phyloP scores from a whole-genome alignment of 1,140 invertebrate genomes.

The Centruroides sculpturatus region DNA sequence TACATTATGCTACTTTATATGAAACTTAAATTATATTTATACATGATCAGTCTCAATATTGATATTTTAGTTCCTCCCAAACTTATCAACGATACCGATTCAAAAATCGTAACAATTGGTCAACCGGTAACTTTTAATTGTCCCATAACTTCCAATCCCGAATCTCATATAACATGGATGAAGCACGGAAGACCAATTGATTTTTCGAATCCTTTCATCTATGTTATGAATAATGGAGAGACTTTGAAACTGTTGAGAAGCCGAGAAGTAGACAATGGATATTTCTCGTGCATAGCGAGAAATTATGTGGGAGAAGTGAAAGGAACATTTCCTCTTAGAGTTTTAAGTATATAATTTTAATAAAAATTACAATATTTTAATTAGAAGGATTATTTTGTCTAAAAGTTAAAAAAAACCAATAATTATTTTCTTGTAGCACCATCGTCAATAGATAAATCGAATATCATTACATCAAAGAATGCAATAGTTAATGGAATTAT shows the following conservation, averaged over 20 bases:
- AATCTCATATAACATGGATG: constrained; percentile 32
- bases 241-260: constrained; percentile 8
- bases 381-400: no score
- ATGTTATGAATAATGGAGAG: constrained; percentile 9
- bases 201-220: constrained; percentile 7
- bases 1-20: no score
- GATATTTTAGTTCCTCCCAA: constrained; percentile 18
- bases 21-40: no score
- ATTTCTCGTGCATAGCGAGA: constrained; percentile 9
- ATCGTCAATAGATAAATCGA: not conserved
- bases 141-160: constrained; percentile 32
- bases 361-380: not conserved
- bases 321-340: constrained; percentile 4
- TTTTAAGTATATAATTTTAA: constrained; percentile 7
- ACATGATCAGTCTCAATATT: not conserved
- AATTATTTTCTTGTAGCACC: constrained; percentile 3
- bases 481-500: constrained; percentile 22
- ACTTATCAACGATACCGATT: constrained; percentile 20
- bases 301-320: constrained; percentile 9
- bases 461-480: constrained; percentile 3
- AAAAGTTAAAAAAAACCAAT: no score
- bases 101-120: constrained; percentile 28
- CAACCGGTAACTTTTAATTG: constrained; percentile 31
- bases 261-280: constrained; percentile 6
- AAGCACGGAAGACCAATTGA: constrained; percentile 15